A percentile compares a stretch with the other conserved stretches of the same genome.
Conservation (phyloP, 2,888 invertebrate species). For the Dryobota labecula region DNA sequence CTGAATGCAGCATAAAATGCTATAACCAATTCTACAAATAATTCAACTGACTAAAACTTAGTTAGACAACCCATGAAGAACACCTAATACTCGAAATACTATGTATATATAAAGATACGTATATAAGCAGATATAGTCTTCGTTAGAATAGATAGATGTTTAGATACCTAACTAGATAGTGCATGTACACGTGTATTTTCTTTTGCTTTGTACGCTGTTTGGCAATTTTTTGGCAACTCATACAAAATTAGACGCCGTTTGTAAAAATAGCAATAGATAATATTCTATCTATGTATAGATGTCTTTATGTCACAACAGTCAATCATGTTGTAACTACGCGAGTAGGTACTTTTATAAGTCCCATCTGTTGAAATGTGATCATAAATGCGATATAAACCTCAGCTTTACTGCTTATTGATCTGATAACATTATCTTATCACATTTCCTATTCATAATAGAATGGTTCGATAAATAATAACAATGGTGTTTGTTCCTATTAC, state of each 20-base stretch:
- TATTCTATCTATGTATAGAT: neutral
- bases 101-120: neutral
- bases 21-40: neutral
- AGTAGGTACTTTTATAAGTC: constrained; percentile 4
- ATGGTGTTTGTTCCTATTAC: neutral
- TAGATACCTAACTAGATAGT: neutral
- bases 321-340: neutral
- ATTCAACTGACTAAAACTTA: neutral
- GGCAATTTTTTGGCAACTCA: constrained; percentile 32
- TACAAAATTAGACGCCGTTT: constrained; percentile 19
- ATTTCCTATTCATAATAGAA: constrained; percentile 15
- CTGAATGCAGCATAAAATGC: no score
- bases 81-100: neutral
- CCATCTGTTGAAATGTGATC: constrained; percentile 21
- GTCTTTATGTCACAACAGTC: constrained; percentile 14
- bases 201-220: constrained; percentile 15
- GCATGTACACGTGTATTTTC: neutral
- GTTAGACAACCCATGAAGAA: neutral
- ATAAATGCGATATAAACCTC: constrained; percentile 15
- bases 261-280: constrained; percentile 21
- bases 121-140: neutral
- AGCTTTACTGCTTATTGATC: constrained; percentile 33
- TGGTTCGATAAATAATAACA: neutral
- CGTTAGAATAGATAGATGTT: neutral
- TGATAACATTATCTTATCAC: constrained; percentile 19